Evolutionary conservation across 2,113 vertebrate genomes (phyloP).

Genomic region (Hydrochoerus hydrochaeris): DNA sequence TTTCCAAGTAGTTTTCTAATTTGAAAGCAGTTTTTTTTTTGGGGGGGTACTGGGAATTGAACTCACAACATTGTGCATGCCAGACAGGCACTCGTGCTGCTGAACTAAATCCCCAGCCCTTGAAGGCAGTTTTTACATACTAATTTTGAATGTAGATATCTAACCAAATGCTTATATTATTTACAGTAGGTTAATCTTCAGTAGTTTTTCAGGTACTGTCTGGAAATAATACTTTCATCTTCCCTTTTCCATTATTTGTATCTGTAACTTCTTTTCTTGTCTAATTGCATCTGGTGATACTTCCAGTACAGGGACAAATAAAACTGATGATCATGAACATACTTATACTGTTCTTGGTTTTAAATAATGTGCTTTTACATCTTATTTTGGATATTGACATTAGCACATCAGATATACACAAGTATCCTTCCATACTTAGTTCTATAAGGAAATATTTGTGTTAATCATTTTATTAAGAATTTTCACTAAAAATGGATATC

Average conservation of each 20-base stretch:
- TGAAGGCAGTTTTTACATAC: not conserved
- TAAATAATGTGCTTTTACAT: not conserved
- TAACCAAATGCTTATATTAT: not conserved
- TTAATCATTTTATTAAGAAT: slow-evolving; percentile 30
- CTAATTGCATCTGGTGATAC: not conserved
- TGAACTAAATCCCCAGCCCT: not conserved
- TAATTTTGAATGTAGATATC: not conserved
- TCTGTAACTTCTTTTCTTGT: not conserved
- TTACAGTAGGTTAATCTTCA: not conserved
- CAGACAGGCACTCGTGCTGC: too few relatives aligned
- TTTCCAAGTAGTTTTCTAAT: slow-evolving; percentile 7
- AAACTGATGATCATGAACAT: not conserved
- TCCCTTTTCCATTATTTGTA: not conserved
- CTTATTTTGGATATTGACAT: not conserved
- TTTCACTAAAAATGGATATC: slow-evolving; percentile 4
- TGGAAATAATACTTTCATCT: not conserved
- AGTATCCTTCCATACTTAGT: not conserved
- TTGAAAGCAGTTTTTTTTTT: not conserved
- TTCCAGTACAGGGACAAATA: not conserved
- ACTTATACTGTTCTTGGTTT: not conserved
- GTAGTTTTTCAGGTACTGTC: not conserved
- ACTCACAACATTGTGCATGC: too few relatives aligned
- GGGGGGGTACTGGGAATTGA: too few relatives aligned
- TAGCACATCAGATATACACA: not conserved
- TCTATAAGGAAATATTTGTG: not conserved